Evolutionary conservation across 2,888 invertebrate species (phyloP).

Genomic region (Amiota mariae): DNA sequence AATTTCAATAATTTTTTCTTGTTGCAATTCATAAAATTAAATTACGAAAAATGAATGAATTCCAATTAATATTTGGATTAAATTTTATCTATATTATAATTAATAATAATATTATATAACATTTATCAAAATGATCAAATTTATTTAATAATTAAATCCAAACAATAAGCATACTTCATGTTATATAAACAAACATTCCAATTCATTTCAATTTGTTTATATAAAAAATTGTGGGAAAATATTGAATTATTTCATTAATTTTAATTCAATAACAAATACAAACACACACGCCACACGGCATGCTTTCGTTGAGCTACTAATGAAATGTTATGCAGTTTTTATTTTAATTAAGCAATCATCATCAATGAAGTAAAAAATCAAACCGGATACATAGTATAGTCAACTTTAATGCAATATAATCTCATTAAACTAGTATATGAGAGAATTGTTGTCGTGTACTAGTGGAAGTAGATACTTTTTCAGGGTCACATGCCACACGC

Average conservation of each 20-base stretch:
- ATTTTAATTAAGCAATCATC: not conserved
- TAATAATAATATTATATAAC: not conserved
- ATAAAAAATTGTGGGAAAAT: not conserved
- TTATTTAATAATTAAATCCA: not conserved
- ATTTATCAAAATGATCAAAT: not conserved
- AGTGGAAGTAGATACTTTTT: not conserved
- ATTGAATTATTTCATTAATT: not conserved
- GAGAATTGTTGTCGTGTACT: no score
- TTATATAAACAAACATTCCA: not conserved
- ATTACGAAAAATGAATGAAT: no score
- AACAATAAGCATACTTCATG: conserved; percentile 9
- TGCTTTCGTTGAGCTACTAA: not conserved
- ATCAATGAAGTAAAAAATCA: not conserved
- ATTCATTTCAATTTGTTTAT: not conserved
- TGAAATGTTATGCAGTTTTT: not conserved
- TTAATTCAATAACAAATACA: conserved; percentile 8
- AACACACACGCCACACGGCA: not conserved
- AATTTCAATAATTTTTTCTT: no score
- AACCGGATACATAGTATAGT: no score
- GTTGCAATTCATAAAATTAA: not conserved
- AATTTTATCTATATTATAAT: no score
- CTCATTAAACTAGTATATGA: no score
- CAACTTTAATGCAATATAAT: no score
- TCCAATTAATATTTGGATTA: no score
- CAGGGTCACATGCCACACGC: conserved; percentile 19